These are phyloP conservation scores for Drosophila koepferae DNA, from an alignment of 2,888 invertebrate species.

Conservation along the genomic window DNA sequence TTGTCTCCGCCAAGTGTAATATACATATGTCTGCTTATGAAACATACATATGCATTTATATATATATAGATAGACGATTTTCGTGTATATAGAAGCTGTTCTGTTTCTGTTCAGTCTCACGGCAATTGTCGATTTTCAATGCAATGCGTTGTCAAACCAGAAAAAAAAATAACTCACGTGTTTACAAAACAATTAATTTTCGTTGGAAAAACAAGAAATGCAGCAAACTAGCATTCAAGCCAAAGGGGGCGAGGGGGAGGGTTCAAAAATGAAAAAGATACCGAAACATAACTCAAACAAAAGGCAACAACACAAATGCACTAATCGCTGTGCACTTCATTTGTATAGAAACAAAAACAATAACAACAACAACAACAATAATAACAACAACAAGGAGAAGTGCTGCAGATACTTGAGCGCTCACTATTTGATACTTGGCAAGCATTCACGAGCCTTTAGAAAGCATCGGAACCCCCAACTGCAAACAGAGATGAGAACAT, in stretches of 20 bases:
- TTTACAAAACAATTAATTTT: conserved; percentile 80
- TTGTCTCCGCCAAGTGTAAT: conserved; percentile 48
- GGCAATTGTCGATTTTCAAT: conserved; percentile 56
- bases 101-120: conserved; percentile 54
- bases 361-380: conserved; percentile 31
- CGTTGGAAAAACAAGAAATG: conserved; percentile 64
- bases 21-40: conserved; percentile 11
- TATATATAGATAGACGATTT: conserved; percentile 1
- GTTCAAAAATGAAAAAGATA: conserved; percentile 71
- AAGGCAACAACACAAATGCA: conserved; percentile 60
- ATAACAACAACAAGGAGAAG: conserved; percentile 36
- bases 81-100: conserved; percentile 12
- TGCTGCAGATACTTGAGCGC: conserved; percentile 54
- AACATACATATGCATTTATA: background rate
- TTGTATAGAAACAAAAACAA: conserved; percentile 60
- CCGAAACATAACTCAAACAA: conserved; percentile 78
- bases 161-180: conserved; percentile 59
- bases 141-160: conserved; percentile 51
- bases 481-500: conserved; percentile 31
- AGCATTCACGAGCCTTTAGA: conserved; percentile 33
- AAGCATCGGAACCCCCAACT: conserved; percentile 47
- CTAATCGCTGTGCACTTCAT: conserved; percentile 77
- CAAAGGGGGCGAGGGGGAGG: conserved; percentile 1
- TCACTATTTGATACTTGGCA: conserved; percentile 44
- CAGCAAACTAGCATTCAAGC: conserved; percentile 6